Evolutionary conservation across 2,113 vertebrate species (phyloP), one percentile per base, ranked within the genome.

Genomic region (Brachypteracias leptosomus): DNA sequence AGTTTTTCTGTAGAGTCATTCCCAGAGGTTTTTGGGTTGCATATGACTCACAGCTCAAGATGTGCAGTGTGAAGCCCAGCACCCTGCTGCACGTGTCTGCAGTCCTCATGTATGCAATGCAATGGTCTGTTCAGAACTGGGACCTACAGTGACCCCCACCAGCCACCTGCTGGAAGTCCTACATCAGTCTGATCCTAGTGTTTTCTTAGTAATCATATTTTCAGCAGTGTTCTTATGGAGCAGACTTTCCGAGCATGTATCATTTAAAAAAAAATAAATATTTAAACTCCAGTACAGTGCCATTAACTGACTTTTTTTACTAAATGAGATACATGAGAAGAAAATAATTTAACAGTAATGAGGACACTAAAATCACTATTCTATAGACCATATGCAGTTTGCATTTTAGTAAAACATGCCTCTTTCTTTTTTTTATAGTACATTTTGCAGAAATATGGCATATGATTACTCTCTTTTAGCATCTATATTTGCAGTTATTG

Each of bases 61-160:
- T 36, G 36, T 47, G 38, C 31, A 36, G 4, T 0, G 0, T 33
- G 25, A 51, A n/a, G 9, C 33, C 28, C 1, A 1, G 29, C 38
- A 28, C 2, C 1, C 17, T 38, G 83, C 42, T 65, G 24, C 14
- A 14, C 7, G 0, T 4, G 21, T 49, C 3, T n/a, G 25, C 20
- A 36, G 3, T 33, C 26, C 21, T 77, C 35, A 35, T 31, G 10
- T 35, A 9, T n/a, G 21, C 7, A 4, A 10, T 33, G 42, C 22
- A 29, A 28, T 7, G 31, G 38, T 9, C 1, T 26, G 7, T 47
- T 54, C 21, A 22, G 42, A 70, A 16, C 13, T 54, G 28, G 46
- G 38, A 61, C 38, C 18, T 47, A 33, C 5, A 5, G 15, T 19
- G 18, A 47, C 18, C 24, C 25, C 51, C 51, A 33, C 24, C 38